A percentile compares a stretch with the other conserved stretches of the same genome.
Conservation (phyloP, 2,888 invertebrate genomes). For the Blera fallax region DNA sequence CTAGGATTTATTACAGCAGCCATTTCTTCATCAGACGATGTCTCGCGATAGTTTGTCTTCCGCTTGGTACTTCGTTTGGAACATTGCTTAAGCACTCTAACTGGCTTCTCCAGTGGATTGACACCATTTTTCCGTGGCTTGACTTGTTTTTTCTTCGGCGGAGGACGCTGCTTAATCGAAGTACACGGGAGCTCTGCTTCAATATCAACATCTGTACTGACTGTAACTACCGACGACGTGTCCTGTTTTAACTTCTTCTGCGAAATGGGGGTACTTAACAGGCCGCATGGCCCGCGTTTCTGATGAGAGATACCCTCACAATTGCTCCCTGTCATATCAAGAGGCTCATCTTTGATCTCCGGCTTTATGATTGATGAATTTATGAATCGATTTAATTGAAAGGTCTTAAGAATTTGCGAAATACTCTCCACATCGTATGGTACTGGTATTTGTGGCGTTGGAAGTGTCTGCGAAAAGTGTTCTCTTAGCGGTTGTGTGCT, state of each 20-base stretch:
- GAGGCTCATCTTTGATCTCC: constrained; percentile 13
- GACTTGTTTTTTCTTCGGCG: constrained; percentile 3
- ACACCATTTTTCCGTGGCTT: constrained; percentile 3
- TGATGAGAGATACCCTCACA: not conserved
- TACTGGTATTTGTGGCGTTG: not conserved
- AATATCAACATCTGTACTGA: constrained; percentile 48
- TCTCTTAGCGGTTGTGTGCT: not conserved
- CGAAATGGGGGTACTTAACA: not conserved
- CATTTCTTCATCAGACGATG: constrained; percentile 54
- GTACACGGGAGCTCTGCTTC: constrained; percentile 53
- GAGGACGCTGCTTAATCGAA: constrained; percentile 31
- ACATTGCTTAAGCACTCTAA: constrained; percentile 2
- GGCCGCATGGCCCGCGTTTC: not conserved
- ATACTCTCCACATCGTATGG: constrained; percentile 46
- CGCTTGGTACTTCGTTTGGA: constrained; percentile 40
- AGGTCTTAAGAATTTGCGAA: constrained; percentile 40
- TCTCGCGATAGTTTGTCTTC: constrained; percentile 56
- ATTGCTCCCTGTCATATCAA: not conserved
- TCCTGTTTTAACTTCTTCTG: not conserved
- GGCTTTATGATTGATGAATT: constrained; percentile 37
- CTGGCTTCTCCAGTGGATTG: not conserved
- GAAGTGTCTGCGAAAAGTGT: not conserved
- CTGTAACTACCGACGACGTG: not conserved
- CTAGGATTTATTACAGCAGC: not conserved
- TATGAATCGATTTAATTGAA: constrained; percentile 29